Evolutionary conservation across 2,113 vertebrate species (phyloP), one percentile per base, ranked within the genome.

Genomic region (Pungitius pungitius): DNA sequence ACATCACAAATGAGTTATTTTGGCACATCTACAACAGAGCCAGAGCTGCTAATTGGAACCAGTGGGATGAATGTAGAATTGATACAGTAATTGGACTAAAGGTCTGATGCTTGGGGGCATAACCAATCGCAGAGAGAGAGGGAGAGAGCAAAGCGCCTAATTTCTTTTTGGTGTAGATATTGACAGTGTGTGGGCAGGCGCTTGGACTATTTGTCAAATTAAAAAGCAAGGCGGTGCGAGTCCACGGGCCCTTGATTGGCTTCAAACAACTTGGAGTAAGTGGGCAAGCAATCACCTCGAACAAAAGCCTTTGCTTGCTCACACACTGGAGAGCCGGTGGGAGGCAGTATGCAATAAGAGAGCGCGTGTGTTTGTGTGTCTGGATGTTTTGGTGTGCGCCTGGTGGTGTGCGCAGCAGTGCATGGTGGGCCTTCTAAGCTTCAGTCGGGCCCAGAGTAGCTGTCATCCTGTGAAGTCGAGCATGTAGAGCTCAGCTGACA

Each of bases 201-300:
- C 22, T 68, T 39, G 66, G 82, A 82, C 75, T 78, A 83, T 90
- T 88, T 90, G 87, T 92, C 85, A 90, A 90, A 89, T 88, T 90
- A 87, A 89, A 88, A 88, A 87, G 76, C 66, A 85, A 30, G 70
- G 45, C 67, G 77, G 77, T 71, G 75, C 27, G 13, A 78, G 81
- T 84, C 81, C 65, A 74, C 77, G 33, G 80, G 45, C 77, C 86
- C 81, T 80, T 88, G 84, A 88, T 84, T 84, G 83, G 73, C 87
- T 89, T 83, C 66, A 87, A 83, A 85, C 80, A 80, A 74, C 75
- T 77, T 58, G 73, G 45, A 84, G 73, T 78, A 84, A 88, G 68
- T 81, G 78, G 77, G 72, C 72, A 77, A 82, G 80, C 70, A 88
- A 85, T 90, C 80, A 86, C 75, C 52, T 73, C 35, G 49, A 83